A percentile compares a stretch with the other conserved stretches of the same genome.
Evolutionary conservation across 2,888 invertebrate genomes (phyloP).

Genomic region (Ectemnius cavifrons): DNA sequence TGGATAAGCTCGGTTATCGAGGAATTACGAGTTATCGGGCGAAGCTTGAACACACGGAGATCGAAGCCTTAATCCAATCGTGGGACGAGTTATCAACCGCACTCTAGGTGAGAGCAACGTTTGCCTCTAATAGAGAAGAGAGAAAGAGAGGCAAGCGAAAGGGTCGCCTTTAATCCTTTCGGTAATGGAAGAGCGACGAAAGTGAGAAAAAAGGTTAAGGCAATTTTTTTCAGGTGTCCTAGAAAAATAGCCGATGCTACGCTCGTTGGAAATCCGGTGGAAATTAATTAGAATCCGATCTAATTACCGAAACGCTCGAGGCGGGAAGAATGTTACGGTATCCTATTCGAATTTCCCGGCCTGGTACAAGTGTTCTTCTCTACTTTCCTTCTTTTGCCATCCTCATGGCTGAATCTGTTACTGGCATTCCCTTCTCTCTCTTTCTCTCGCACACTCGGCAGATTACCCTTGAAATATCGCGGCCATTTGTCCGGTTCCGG

Average conservation of each 20-base stretch:
- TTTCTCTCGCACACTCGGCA: constrained; percentile 13
- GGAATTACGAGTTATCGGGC: constrained; percentile 6
- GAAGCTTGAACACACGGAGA: neutral
- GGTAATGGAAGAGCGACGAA: neutral
- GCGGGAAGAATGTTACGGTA: too few species aligned
- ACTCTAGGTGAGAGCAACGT: neutral
- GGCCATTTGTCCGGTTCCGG: constrained; percentile 63
- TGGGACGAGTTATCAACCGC: neutral
- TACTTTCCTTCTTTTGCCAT: neutral
- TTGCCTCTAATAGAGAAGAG: neutral
- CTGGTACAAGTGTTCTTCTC: neutral
- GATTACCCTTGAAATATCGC: constrained; percentile 65
- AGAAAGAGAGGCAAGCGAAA: neutral
- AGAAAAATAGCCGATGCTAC: too few species aligned
- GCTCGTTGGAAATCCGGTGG: neutral
- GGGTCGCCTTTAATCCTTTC: constrained; percentile 7
- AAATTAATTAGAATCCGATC: constrained; percentile 31
- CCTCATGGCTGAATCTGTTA: constrained; percentile 13
- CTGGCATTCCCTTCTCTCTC: constrained; percentile 8
- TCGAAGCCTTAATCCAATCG: constrained; percentile 4
- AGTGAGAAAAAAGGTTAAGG: neutral
- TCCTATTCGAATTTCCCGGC: constrained; percentile 18
- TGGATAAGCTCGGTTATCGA: neutral
- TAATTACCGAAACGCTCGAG: constrained; percentile 20
- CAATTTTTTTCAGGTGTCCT: too few species aligned